Percentiles rank a stretch among this genome's conserved stretches.
Conservation (phyloP, 2,797 vertebrate species). For the Parauchenoglanis punctatus region DNA sequence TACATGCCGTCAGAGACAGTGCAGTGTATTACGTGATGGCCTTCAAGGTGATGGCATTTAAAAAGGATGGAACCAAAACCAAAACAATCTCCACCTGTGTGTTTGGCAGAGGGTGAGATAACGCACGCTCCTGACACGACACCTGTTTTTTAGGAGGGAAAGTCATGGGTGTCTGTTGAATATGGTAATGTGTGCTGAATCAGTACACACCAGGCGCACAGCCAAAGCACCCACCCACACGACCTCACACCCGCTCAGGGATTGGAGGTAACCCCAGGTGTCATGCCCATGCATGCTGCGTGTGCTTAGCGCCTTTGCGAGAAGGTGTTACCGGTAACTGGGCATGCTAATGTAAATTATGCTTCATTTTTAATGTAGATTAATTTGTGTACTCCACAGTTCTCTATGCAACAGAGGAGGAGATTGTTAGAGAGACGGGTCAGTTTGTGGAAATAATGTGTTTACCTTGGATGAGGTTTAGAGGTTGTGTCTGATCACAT, state of each 20-base stretch:
- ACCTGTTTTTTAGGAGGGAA: constrained; percentile 69
- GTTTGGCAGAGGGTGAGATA: constrained; percentile 33
- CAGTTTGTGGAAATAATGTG: neutral
- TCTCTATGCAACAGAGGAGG: neutral
- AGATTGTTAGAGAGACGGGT: neutral
- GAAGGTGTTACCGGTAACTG: neutral
- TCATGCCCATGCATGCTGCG: neutral
- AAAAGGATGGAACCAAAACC: neutral
- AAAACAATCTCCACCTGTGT: constrained; percentile 5
- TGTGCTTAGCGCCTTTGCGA: neutral
- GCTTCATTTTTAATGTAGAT: neutral
- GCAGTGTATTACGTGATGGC: neutral
- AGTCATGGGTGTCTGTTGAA: constrained; percentile 69
- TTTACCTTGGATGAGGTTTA: neutral
- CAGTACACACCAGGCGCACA: constrained; percentile 66
- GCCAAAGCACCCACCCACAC: constrained; percentile 24
- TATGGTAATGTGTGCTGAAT: constrained; percentile 76
- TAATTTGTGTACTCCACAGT: neutral
- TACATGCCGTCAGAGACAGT: neutral
- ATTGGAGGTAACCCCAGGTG: neutral
- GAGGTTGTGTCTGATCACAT: neutral
- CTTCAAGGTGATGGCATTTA: neutral
- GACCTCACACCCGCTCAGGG: neutral
- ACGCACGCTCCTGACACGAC: constrained; percentile 54
- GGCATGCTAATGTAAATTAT: no score